phyloP scores from a whole-genome alignment of 1,140 invertebrate genomes.

The Drosophila athabasca region DNA sequence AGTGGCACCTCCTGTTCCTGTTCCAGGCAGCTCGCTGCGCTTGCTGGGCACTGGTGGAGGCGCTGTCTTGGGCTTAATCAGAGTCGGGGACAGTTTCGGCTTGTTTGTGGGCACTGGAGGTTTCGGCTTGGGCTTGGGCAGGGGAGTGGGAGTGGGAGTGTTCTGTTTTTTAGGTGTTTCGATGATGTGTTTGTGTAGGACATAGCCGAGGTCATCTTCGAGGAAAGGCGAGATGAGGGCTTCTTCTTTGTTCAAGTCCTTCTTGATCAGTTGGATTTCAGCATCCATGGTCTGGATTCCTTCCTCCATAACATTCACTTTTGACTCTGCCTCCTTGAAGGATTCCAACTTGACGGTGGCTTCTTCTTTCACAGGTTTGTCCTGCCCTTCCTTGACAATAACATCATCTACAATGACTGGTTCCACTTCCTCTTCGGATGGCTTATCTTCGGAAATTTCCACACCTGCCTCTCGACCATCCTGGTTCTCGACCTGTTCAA shows the following conservation, averaged over 20 bases:
- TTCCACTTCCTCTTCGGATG: not conserved
- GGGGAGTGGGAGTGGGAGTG: conserved; percentile 1
- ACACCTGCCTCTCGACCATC: conserved; percentile 1
- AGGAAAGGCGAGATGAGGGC: conserved; percentile 2
- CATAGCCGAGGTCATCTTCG: conserved; percentile 71
- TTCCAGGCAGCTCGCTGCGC: conserved; percentile 37
- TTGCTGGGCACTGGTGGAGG: conserved; percentile 75
- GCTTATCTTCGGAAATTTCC: not conserved
- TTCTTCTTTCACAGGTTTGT: conserved; percentile 1
- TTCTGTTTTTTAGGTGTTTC: conserved; percentile 20
- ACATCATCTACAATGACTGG: conserved; percentile 2
- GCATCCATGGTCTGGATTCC: conserved; percentile 1
- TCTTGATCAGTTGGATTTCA: conserved; percentile 16
- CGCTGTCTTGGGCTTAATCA: conserved; percentile 58
- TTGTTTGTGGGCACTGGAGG: conserved; percentile 65
- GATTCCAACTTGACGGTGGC: conserved; percentile 2
- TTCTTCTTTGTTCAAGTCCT: conserved; percentile 6
- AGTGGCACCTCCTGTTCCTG: not conserved
- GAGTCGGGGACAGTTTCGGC: conserved; percentile 40
- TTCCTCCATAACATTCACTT: conserved; percentile 8
- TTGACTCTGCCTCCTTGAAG: conserved; percentile 7
- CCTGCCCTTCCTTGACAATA: not conserved
- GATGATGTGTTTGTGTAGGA: conserved; percentile 77
- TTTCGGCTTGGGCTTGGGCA: conserved; percentile 38
- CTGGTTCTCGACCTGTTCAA: conserved; percentile 51